These are phyloP conservation scores for Microchrysa polita DNA, from an alignment of 2,888 invertebrate species.

Conservation along the genomic window DNA sequence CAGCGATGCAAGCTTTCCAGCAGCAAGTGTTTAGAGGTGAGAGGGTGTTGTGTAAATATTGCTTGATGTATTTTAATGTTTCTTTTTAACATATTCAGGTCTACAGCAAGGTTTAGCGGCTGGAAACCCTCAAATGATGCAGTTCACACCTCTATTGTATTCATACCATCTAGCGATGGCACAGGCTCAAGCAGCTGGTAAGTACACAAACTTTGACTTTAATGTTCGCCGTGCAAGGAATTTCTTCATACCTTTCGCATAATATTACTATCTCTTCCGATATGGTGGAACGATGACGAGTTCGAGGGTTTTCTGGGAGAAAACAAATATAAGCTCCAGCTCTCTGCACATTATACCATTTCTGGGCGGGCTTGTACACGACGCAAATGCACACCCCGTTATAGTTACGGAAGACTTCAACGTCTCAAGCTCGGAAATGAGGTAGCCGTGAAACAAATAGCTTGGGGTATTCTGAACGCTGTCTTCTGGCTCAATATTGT, in stretches of 20 bases:
- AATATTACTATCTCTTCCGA: not conserved
- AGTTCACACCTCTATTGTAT: slow-evolving; percentile 86
- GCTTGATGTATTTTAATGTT: too few relatives aligned
- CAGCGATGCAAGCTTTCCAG: slow-evolving; percentile 85
- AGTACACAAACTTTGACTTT: slow-evolving; percentile 52
- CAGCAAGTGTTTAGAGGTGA: slow-evolving; percentile 84
- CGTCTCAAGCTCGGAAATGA: too few relatives aligned
- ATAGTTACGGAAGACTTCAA: too few relatives aligned
- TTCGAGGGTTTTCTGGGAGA: too few relatives aligned
- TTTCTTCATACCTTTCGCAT: not conserved
- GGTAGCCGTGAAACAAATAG: too few relatives aligned
- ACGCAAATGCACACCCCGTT: too few relatives aligned
- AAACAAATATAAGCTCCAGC: too few relatives aligned
- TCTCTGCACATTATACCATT: too few relatives aligned
- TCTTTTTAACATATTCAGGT: slow-evolving; percentile 53
- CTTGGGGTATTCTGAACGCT: too few relatives aligned
- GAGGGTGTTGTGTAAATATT: slow-evolving; percentile 45
- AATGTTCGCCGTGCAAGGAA: not conserved
- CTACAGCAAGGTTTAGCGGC: slow-evolving; percentile 61
- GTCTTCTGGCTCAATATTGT: too few relatives aligned
- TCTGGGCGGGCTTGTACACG: too few relatives aligned
- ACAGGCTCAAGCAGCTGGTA: slow-evolving; percentile 72
- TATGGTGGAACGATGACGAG: not conserved
- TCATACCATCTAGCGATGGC: slow-evolving; percentile 90
- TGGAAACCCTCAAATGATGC: slow-evolving; percentile 81